Evolutionary conservation across 2,888 invertebrate species (phyloP).

Genomic region (Microctonus hyperodae): DNA sequence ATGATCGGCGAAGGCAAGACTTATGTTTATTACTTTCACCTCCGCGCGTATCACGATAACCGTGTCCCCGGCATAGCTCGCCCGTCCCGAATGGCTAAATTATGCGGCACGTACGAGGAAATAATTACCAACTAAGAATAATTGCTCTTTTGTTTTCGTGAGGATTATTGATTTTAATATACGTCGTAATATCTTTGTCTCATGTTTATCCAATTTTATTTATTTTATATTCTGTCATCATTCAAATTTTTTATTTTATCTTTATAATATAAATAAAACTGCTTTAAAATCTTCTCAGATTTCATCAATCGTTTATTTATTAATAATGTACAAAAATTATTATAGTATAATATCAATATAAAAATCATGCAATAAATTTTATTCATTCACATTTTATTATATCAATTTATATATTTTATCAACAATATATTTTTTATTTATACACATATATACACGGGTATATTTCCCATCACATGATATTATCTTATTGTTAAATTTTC

Average conservation of each 20-base stretch:
- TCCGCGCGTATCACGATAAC: conserved; percentile 53
- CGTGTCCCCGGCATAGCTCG: conserved; percentile 42
- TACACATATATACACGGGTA: too few species aligned
- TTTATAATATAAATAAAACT: neutral
- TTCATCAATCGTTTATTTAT: neutral
- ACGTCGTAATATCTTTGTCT: neutral
- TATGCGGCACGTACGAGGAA: conserved; percentile 34
- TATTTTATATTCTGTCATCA: neutral
- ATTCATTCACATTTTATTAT: neutral
- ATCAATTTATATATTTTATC: too few species aligned
- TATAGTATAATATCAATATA: neutral
- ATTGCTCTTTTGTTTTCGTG: conserved; percentile 32
- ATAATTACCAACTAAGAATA: conserved; percentile 34
- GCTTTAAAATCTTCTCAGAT: neutral
- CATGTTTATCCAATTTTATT: neutral
- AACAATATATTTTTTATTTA: too few species aligned
- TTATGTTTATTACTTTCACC: conserved; percentile 61
- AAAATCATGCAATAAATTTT: neutral
- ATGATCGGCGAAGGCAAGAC: conserved; percentile 59
- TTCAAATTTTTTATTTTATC: neutral
- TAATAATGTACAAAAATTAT: neutral
- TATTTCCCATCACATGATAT: too few species aligned
- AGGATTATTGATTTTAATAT: conserved; percentile 4
- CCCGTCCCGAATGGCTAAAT: conserved; percentile 34
- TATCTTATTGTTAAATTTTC: too few species aligned